Evolutionary conservation across 2,797 vertebrate genomes (phyloP), one percentile per base, ranked within the genome.

Genomic region (Diceros bicornis): DNA sequence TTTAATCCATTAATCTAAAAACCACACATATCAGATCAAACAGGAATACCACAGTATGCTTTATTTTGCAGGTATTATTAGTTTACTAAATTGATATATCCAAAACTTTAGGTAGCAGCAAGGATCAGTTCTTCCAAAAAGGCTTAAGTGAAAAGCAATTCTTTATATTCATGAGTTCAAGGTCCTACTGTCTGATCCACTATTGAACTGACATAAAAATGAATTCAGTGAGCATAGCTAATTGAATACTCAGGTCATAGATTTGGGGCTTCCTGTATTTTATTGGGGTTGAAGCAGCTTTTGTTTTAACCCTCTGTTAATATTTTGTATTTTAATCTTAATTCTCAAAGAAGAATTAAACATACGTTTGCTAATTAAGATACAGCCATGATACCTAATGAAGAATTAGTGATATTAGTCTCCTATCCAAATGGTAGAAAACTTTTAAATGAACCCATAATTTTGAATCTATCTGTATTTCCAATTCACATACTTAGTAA

Each of bases 21-120:
- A 95, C 91, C 64, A 97, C 20, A 96, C 74, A 95, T 62, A 94
- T 66, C 85, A 97, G 87, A 96, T 94, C 85, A 95, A 95, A 96
- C 74, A 97, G 64, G n/a, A 94, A n/a, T 95, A 84, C 68, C 86
- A 97, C 55, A 91, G 23, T 91, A 97, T 91, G 83, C 66, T 96
- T 98, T 97, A 98, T 97, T 97, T 97, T 82, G 68, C 77, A 96
- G 57, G 37, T 90, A 96, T 91, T 72, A 90, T 96, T 91, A 91
- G 68, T 68, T 86, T 62, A 91, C 93, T 97, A 89, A 85, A 75
- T 77, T 55, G 34, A 72, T 81, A 91, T 62, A 91, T 83, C 55
- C 93, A 91, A 96, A 93, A 79, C 55, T 81, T 97, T 79, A 94
- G 88, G 88, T 86, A 96, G 71, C 96, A 84, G 92, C 95, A 97